Evolutionary conservation across 2,113 vertebrate species (phyloP).

Genomic region (Zosterops hypoxanthus): DNA sequence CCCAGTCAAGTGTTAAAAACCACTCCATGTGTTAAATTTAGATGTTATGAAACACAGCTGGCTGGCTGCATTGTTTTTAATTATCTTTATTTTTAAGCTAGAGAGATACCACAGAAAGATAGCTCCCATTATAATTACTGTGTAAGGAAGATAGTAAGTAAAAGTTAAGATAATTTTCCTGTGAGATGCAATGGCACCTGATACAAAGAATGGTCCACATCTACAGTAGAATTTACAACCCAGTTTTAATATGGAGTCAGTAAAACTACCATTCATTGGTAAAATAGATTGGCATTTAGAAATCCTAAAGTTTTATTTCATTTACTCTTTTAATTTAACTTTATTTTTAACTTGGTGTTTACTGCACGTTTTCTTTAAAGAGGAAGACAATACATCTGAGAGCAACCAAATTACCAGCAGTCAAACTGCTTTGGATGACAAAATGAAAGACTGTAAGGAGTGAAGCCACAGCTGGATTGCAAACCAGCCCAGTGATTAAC

Average conservation of each 20-base stretch:
- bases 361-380: not conserved
- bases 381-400: not conserved
- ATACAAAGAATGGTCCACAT: not conserved
- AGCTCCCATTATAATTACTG: not conserved
- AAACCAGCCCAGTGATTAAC: not conserved
- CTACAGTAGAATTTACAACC: not conserved
- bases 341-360: not conserved
- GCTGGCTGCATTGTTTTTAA: not conserved
- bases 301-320: not conserved
- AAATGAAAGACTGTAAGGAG: not conserved
- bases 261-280: not conserved
- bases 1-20: not conserved
- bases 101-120: not conserved
- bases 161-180: not conserved
- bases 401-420: not conserved
- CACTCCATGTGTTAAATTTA: not conserved
- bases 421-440: not conserved
- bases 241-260: not conserved
- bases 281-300: not conserved
- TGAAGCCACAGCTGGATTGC: not conserved
- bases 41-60: not conserved
- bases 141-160: not conserved
- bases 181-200: not conserved
- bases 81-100: conserved; percentile 7
- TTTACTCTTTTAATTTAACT: not conserved